These are phyloP conservation scores for Tetramorium bicarinatum DNA, from an alignment of 2,888 invertebrate genomes.

Conservation along the genomic window DNA sequence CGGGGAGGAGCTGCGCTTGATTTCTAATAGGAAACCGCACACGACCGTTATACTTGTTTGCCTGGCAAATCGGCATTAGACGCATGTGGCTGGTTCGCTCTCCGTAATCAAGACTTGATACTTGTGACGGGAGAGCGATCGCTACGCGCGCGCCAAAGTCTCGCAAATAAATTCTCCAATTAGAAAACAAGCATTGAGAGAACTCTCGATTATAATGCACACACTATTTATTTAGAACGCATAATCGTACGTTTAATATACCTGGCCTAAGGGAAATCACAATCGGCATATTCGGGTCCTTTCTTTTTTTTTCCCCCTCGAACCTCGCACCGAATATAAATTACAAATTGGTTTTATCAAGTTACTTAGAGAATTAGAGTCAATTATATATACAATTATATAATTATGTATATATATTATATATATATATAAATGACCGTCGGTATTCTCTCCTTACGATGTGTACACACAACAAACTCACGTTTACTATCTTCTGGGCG, in stretches of 20 bases:
- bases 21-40: conserved; percentile 42
- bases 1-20: conserved; percentile 48
- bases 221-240: conserved; percentile 86
- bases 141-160: background rate
- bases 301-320: conserved; percentile 66
- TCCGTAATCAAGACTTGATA: conserved; percentile 1
- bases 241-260: conserved; percentile 85
- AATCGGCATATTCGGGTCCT: conserved; percentile 74
- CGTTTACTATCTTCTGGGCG: conserved; percentile 79
- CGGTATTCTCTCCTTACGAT: conserved; percentile 78
- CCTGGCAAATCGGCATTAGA: background rate
- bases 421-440: conserved; percentile 79
- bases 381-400: conserved; percentile 70
- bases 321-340: conserved; percentile 81
- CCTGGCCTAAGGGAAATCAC: conserved; percentile 85
- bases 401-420: conserved; percentile 26
- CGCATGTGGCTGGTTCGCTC: background rate
- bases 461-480: conserved; percentile 82
- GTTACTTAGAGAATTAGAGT: conserved; percentile 79
- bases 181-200: conserved; percentile 53
- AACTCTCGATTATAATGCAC: conserved; percentile 80
- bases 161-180: conserved; percentile 11
- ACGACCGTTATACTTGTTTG: conserved; percentile 1
- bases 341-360: conserved; percentile 78
- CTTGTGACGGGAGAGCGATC: background rate